Conservation (phyloP, 2,797 vertebrate genomes). For the Pipistrellus pipistrellus region DNA sequence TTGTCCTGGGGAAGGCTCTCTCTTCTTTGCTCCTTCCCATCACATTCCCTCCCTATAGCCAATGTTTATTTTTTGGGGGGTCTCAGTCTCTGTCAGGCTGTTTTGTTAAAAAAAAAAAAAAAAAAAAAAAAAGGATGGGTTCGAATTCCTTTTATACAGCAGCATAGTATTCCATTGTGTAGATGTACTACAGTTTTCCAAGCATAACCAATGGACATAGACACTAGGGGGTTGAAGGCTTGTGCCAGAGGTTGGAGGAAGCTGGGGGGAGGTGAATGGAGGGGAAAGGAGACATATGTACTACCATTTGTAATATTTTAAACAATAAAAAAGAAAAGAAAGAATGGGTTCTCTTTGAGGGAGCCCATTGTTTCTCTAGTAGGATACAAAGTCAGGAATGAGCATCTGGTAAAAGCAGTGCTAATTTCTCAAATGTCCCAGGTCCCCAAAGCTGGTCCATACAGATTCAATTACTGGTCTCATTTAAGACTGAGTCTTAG, state of each 20-base stretch:
- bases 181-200: too few species aligned
- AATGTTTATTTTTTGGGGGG: background rate
- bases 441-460: background rate
- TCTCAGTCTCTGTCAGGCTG: background rate
- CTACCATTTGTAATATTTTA: too few species aligned
- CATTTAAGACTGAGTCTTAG: constrained; percentile 21
- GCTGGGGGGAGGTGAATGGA: too few species aligned
- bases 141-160: too few species aligned
- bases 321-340: background rate
- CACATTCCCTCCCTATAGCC: background rate
- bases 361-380: background rate
- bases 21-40: constrained; percentile 12
- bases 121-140: too few species aligned
- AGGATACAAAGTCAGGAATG: background rate
- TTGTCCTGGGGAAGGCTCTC: background rate
- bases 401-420: constrained; percentile 39
- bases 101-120: background rate
- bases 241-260: too few species aligned
- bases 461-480: background rate
- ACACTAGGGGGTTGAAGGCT: too few species aligned
- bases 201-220: too few species aligned
- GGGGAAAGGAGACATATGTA: too few species aligned
- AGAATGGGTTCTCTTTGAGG: constrained; percentile 2
- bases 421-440: constrained; percentile 7
- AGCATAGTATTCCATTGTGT: too few species aligned